Conservation (phyloP, 2,797 vertebrate genomes). For the Iguana delicatissima region DNA sequence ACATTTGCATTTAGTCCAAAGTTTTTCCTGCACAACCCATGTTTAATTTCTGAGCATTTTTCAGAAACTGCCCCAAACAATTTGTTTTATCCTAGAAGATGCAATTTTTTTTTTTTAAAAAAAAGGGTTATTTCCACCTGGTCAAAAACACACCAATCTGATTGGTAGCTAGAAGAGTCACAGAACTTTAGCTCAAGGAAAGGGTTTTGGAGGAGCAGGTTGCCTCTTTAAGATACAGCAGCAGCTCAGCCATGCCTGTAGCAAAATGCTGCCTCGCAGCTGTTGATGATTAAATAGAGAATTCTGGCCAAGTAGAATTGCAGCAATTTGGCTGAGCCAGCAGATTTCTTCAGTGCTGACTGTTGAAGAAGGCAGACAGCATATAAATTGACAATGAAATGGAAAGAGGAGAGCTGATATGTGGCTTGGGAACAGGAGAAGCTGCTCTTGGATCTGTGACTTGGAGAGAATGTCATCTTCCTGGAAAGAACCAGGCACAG, state of each 20-base stretch:
- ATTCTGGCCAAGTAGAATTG: constrained; percentile 34
- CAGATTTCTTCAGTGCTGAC: constrained; percentile 32
- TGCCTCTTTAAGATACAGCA: constrained; percentile 20
- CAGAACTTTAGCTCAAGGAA: not conserved
- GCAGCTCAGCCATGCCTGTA: constrained; percentile 9
- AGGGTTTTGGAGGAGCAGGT: not conserved
- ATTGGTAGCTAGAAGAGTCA: not conserved
- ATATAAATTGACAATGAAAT: constrained; percentile 16
- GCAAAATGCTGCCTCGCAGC: constrained; percentile 21
- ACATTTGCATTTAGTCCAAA: no score
- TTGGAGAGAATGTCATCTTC: constrained; percentile 1
- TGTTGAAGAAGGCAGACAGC: not conserved
- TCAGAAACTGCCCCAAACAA: not conserved
- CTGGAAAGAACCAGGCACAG: not conserved
- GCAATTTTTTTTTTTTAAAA: no score
- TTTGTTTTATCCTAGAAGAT: not conserved
- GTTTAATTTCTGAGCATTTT: not conserved
- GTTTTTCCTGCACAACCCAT: not conserved
- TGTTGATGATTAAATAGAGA: constrained; percentile 42
- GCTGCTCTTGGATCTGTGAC: not conserved
- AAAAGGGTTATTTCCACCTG: not conserved
- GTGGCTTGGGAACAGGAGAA: not conserved
- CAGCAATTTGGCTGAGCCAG: constrained; percentile 36
- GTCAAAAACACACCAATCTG: not conserved
- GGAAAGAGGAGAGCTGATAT: not conserved